Conservation (phyloP, 92 coral and sea anemone genomes). For the Epizoanthus ramosus region DNA sequence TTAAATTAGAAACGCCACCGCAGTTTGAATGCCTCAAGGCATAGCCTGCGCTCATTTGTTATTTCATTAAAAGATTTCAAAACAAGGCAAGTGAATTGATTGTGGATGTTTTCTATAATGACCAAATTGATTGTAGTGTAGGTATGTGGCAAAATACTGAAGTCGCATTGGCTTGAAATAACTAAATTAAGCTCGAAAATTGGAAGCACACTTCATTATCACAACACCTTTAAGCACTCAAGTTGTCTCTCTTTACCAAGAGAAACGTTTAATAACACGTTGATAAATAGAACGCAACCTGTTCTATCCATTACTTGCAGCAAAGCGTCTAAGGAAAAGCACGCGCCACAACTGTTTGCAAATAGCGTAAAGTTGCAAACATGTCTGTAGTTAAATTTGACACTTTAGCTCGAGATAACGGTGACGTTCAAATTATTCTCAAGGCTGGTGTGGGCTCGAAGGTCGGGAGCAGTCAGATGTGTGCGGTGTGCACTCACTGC, state of each 20-base stretch:
- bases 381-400: constrained; percentile 32
- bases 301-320: background rate
- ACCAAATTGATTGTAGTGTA: background rate
- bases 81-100: background rate
- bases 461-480: constrained; percentile 45
- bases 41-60: background rate
- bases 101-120: background rate
- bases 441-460: constrained; percentile 70
- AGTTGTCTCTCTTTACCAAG: background rate
- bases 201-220: background rate
- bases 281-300: background rate
- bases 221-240: background rate
- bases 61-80: background rate
- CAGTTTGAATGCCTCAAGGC: background rate
- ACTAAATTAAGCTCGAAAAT: background rate
- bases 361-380: background rate
- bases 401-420: constrained; percentile 60
- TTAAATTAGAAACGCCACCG: background rate
- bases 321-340: too few species aligned
- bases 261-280: background rate
- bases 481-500: constrained; percentile 89
- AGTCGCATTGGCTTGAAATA: constrained; percentile 4
- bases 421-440: constrained; percentile 86
- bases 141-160: constrained; percentile 14
- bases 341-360: background rate